phyloP scores from a whole-genome alignment of 2,113 vertebrate genomes.

The Haliaeetus leucogaster region DNA sequence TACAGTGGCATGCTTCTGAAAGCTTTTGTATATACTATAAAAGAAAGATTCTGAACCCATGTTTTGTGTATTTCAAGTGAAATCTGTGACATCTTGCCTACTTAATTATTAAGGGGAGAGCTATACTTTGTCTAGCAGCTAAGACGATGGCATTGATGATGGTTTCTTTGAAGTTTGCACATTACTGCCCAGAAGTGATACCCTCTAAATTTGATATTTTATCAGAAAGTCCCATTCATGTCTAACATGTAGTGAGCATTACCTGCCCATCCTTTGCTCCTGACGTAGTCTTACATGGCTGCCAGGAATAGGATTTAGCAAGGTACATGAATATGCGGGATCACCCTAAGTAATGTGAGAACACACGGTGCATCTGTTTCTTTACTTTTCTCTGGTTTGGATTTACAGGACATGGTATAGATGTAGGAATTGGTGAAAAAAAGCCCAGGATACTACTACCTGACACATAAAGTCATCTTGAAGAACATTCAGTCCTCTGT shows the following conservation, averaged over 20 bases:
- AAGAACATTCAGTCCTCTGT: background rate
- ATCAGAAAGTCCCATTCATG: background rate
- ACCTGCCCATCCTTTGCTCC: background rate
- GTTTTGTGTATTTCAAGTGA: background rate
- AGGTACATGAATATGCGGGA: background rate
- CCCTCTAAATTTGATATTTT: background rate
- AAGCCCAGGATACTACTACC: background rate
- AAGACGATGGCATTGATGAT: background rate
- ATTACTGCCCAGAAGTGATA: background rate
- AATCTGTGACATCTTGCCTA: background rate
- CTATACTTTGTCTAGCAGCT: background rate
- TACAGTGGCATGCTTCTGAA: background rate
- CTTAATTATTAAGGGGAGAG: background rate
- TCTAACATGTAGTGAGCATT: background rate
- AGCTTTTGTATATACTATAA: background rate
- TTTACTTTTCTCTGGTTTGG: background rate
- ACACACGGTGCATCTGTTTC: accelerated
- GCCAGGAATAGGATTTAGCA: background rate
- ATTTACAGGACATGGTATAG: background rate
- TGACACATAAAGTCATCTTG: background rate
- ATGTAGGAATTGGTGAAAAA: background rate
- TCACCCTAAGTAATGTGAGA: background rate
- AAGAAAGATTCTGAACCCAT: background rate
- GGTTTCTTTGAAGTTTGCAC: background rate
- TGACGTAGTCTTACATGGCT: background rate